Base-by-base conservation (phyloP, 2,113 vertebrate genomes). In the Lophochroa leadbeateri region DNA sequence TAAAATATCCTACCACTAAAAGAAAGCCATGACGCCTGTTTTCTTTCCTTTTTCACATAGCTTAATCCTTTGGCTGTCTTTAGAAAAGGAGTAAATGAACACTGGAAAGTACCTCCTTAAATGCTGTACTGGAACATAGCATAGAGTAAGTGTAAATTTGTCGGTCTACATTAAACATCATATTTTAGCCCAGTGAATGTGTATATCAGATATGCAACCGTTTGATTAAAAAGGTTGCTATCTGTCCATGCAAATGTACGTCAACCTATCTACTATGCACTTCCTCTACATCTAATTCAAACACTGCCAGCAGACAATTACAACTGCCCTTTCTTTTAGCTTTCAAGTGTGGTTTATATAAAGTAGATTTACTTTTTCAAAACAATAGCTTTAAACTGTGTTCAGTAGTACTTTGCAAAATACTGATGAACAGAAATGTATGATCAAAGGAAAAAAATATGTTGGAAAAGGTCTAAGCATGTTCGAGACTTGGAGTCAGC, bases 261-360 rank as follows among this genome's bases (percentile, higher is more conserved):
- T 95, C 86, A 91, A 71, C 81, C 60, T 78, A 91, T 86, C 72
- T 86, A 3, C 92, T 28, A 64, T 52, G 52, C 93, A 87, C 68
- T 87, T 96, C 83, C 61, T 90, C 78, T 82, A 76, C 57, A 85
- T 91, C 89, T 87, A 79, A 82, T 94, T 91, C 77, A 94, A 87
- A 92, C 44, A 71, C 1, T 94, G 76, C 67, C 70, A 89, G 75
- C 89, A 96, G 87, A 90, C 52, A 91, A 82, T 87, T 94, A 84
- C 11, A 91, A 72, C 49, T 94, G 82, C 65, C 61, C 61, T 90
- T 96, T 85, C 83, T 77, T 67, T 87, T 91, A 76, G 57, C 74
- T 96, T 95, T 96, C 80, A 91, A 17, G 83, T 52, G 50, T 39
- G 16, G 77, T 96, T 97, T 96, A 92, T 79, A 95, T 76, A 82